Percentiles rank a stretch among this genome's conserved stretches.
These are phyloP conservation scores for Anguilla rostrata DNA, from an alignment of 2,113 vertebrate species.

Conservation along the genomic window DNA sequence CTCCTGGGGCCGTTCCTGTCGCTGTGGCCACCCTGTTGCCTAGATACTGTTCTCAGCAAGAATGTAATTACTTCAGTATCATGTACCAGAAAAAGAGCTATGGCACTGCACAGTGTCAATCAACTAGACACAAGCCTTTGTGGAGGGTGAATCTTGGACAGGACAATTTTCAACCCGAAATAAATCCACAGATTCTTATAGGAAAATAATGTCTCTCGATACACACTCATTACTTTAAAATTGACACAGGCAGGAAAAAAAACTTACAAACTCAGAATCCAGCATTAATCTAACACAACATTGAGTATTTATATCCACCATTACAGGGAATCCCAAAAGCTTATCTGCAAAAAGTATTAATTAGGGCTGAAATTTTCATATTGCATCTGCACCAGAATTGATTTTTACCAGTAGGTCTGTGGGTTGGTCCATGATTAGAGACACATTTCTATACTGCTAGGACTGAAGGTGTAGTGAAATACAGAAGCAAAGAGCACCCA, in stretches of 20 bases:
- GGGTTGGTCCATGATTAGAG: background rate
- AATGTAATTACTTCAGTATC: conserved; percentile 11
- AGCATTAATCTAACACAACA: too few relatives aligned
- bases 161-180: background rate
- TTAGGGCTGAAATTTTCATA: background rate
- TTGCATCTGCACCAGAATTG: too few relatives aligned
- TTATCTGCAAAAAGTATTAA: background rate
- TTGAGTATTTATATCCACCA: too few relatives aligned
- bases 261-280: too few relatives aligned
- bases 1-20: background rate
- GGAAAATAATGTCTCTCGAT: background rate
- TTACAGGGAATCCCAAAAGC: too few relatives aligned
- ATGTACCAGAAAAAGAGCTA: background rate
- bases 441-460: background rate
- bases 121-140: background rate
- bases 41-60: conserved; percentile 1
- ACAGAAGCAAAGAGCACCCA: too few relatives aligned
- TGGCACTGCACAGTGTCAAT: background rate
- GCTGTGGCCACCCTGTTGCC: conserved; percentile 16
- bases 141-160: background rate
- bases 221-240: background rate
- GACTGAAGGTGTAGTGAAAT: background rate
- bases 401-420: background rate
- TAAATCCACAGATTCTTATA: background rate
- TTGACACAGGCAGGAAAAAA: background rate